These are phyloP conservation scores for Mythimna ferrago DNA, from an alignment of 2,888 invertebrate species.

Conservation along the genomic window DNA sequence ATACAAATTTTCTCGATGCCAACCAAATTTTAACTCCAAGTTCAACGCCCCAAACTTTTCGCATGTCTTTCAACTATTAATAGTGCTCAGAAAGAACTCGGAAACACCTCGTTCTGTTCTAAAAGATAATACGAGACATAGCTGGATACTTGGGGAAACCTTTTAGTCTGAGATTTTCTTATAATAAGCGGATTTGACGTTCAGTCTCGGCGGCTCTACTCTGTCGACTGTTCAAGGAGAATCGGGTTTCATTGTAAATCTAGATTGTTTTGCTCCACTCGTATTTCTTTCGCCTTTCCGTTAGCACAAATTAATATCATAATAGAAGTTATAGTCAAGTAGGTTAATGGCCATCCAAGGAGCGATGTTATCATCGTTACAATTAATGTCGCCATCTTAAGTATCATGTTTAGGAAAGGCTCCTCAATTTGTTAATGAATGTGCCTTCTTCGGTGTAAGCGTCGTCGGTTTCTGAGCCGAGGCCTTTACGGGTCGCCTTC, in stretches of 20 bases:
- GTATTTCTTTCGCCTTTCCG: conserved; percentile 76
- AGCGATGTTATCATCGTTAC: conserved; percentile 36
- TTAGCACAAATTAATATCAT: conserved; percentile 56
- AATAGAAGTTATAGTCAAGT: conserved; percentile 45
- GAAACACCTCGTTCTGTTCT: conserved; percentile 9
- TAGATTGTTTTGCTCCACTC: conserved; percentile 82
- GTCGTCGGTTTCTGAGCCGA: conserved; percentile 41
- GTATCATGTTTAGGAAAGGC: conserved; percentile 57
- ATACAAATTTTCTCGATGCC: not conserved
- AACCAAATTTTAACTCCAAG: conserved; percentile 18
- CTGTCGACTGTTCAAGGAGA: conserved; percentile 74
- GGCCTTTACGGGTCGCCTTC: conserved; percentile 73
- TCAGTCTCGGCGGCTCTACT: conserved; percentile 64
- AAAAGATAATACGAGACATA: conserved; percentile 31
- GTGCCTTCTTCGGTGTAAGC: conserved; percentile 50
- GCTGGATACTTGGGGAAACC: conserved; percentile 72
- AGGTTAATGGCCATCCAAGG: conserved; percentile 45
- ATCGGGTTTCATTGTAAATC: conserved; percentile 85
- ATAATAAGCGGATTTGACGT: conserved; percentile 84
- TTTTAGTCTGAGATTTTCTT: conserved; percentile 79
- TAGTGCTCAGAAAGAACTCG: conserved; percentile 15
- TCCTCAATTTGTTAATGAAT: conserved; percentile 67
- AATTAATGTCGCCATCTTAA: conserved; percentile 39
- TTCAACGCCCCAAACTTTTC: conserved; percentile 29
- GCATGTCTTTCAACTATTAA: conserved; percentile 10